Evolutionary conservation across 2,797 vertebrate species (phyloP).

Genomic region (Peromyscus aztecus): DNA sequence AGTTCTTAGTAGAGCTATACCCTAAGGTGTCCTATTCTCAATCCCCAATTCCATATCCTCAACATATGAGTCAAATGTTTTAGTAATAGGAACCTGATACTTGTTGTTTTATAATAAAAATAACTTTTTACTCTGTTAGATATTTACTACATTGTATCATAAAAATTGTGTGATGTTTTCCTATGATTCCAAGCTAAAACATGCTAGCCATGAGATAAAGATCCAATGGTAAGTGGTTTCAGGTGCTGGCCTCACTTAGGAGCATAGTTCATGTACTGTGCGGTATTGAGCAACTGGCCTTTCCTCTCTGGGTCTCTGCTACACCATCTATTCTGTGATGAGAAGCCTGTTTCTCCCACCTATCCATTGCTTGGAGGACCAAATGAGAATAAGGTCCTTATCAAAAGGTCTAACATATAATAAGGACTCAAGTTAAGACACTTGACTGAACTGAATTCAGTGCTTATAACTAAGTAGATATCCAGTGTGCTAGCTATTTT

Average conservation of each 20-base stretch:
- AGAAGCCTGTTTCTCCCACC: neutral
- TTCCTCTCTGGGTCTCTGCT: neutral
- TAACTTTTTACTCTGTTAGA: neutral
- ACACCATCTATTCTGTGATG: fast-evolving
- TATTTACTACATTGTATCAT: neutral
- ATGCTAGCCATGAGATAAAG: neutral
- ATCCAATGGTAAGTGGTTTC: neutral
- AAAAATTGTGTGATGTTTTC: constrained; percentile 17
- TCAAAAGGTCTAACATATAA: neutral
- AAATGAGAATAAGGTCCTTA: neutral
- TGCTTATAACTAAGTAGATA: neutral
- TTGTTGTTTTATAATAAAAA: neutral
- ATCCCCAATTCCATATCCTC: neutral
- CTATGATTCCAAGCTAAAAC: neutral
- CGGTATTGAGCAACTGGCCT: neutral
- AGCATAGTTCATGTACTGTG: neutral
- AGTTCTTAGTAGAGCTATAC: neutral
- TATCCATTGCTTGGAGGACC: neutral
- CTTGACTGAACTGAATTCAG: neutral
- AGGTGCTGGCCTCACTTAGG: neutral
- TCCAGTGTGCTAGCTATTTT: neutral
- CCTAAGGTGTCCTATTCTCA: neutral
- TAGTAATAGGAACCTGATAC: neutral
- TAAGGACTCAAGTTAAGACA: neutral
- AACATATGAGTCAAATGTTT: neutral